Evolutionary conservation across 1,140 invertebrate genomes (phyloP).

Genomic region (Bombus pascuorum): DNA sequence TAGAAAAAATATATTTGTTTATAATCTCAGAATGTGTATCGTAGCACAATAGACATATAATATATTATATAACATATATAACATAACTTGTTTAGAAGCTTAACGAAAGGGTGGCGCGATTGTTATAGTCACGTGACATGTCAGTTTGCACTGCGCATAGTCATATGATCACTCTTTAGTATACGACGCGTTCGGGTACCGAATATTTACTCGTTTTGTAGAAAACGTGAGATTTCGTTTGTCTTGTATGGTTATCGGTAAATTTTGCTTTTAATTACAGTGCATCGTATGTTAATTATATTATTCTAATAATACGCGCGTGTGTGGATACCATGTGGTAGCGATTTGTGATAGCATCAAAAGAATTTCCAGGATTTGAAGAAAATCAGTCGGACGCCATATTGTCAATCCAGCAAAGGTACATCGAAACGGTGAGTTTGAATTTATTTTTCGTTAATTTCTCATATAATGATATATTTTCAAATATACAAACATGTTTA

Average conservation of each 20-base stretch:
- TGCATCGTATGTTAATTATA: not conserved
- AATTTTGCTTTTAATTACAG: not conserved
- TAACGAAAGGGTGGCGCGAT: not conserved
- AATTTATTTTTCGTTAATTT: not conserved
- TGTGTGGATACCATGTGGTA: not conserved
- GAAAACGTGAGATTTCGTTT: not conserved
- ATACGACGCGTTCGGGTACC: too few species aligned
- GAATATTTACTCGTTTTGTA: not conserved
- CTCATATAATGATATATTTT: not conserved
- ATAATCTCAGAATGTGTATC: too few species aligned
- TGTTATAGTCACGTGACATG: not conserved
- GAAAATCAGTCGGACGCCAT: not conserved
- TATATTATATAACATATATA: too few species aligned
- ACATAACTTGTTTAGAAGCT: not conserved
- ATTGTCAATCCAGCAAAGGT: too few species aligned
- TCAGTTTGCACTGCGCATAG: not conserved
- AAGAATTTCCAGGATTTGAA: not conserved
- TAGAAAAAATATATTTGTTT: not conserved
- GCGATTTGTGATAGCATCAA: not conserved
- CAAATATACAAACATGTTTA: not conserved
- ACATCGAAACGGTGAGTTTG: not conserved
- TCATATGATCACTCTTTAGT: not conserved
- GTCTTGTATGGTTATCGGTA: not conserved
- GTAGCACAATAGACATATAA: not conserved
- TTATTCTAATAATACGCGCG: not conserved